Conservation (phyloP, 2,113 vertebrate genomes). For the Ciconia stormi region DNA sequence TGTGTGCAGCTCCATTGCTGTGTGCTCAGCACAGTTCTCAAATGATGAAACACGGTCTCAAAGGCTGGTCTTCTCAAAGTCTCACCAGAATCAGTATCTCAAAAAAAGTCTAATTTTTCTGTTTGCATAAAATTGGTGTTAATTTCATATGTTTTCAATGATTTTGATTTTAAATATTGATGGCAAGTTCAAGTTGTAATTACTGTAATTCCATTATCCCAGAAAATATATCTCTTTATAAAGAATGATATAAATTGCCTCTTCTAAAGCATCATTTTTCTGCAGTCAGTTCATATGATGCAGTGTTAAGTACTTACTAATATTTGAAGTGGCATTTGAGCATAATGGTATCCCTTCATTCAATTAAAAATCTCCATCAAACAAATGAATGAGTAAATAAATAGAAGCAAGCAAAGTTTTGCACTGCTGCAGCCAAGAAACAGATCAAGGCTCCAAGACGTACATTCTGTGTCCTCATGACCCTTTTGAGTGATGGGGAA, state of each 20-base stretch:
- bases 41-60: background rate
- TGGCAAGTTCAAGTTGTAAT: background rate
- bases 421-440: background rate
- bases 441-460: background rate
- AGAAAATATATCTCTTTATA: background rate
- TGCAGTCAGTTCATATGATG: background rate
- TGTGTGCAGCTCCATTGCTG: background rate
- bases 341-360: background rate
- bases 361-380: background rate
- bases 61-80: background rate
- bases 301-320: background rate
- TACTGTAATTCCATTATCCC: background rate
- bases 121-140: background rate
- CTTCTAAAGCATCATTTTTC: background rate
- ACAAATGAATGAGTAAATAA: background rate
- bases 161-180: background rate
- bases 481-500: background rate
- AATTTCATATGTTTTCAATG: background rate
- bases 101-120: background rate
- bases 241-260: background rate
- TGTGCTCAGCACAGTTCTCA: background rate
- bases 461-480: background rate
- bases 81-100: background rate
- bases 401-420: background rate
- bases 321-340: background rate